Evolutionary conservation across 2,888 invertebrate genomes (phyloP).

Genomic region (Ophion slaviceki): DNA sequence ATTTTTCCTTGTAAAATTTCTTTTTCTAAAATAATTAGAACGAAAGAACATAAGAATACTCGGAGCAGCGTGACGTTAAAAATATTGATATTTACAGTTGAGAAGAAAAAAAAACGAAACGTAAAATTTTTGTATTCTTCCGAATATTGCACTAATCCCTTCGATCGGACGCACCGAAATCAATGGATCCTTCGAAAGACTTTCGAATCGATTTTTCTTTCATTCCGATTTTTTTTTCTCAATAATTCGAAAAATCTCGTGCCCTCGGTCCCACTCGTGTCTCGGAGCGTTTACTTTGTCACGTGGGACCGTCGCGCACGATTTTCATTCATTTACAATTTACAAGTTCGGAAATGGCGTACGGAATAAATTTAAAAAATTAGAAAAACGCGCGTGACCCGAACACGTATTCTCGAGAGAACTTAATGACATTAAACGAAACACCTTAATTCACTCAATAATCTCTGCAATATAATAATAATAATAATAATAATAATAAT

Average conservation of each 20-base stretch:
- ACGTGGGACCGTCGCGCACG: neutral
- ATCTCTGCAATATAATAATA: slow-evolving; percentile 31
- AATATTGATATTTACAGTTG: slow-evolving; percentile 58
- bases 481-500: slow-evolving; percentile 49
- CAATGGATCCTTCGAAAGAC: slow-evolving; percentile 25
- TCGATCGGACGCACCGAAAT: slow-evolving; percentile 45
- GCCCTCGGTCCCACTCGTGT: neutral
- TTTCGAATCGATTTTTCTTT: slow-evolving; percentile 34
- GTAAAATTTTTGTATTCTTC: slow-evolving; percentile 45
- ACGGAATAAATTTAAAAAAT: slow-evolving; percentile 16
- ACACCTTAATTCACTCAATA: slow-evolving; percentile 23
- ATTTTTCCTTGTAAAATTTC: slow-evolving; percentile 19
- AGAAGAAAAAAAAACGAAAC: slow-evolving; percentile 26
- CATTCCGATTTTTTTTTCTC: slow-evolving; percentile 32
- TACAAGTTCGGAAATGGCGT: neutral
- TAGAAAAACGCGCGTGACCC: slow-evolving; percentile 22
- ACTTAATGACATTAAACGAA: slow-evolving; percentile 50
- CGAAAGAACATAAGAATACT: slow-evolving; percentile 30
- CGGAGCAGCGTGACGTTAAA: slow-evolving; percentile 41
- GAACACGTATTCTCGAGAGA: slow-evolving; percentile 53
- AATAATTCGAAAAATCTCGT: neutral
- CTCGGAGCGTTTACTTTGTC: neutral
- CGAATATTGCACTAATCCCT: slow-evolving; percentile 65
- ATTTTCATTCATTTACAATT: neutral
- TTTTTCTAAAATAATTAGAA: slow-evolving; percentile 27